Conservation (phyloP, 2,113 vertebrate genomes). For the Entosphenus tridentatus region DNA sequence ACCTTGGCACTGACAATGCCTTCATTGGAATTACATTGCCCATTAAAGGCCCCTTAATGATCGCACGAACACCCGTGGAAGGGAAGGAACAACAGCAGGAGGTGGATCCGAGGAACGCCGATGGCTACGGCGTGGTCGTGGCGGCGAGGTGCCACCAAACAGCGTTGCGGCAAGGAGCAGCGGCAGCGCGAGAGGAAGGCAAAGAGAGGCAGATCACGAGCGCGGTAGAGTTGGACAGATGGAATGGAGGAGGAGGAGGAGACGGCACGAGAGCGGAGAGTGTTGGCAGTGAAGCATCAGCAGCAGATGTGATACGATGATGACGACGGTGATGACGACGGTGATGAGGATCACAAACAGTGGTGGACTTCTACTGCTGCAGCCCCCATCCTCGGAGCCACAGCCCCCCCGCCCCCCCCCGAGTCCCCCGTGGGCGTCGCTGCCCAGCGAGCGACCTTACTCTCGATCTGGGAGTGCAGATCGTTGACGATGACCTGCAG, state of each 20-base stretch:
- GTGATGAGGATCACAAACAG: too few relatives aligned
- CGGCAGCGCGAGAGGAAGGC: not conserved
- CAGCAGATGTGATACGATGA: not conserved
- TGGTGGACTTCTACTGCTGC: too few relatives aligned
- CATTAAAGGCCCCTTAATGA: too few relatives aligned
- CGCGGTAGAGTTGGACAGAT: not conserved
- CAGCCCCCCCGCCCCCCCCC: too few relatives aligned
- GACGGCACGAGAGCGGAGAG: not conserved
- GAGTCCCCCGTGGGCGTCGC: not conserved
- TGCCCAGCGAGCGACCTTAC: slow-evolving; percentile 28
- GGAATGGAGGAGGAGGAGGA: not conserved
- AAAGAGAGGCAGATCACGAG: not conserved
- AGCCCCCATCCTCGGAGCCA: too few relatives aligned
- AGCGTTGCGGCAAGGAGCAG: not conserved
- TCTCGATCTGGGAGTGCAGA: slow-evolving; percentile 95
- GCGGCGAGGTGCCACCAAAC: not conserved
- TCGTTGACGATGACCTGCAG: slow-evolving; percentile 97
- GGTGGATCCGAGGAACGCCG: too few relatives aligned
- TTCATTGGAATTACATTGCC: too few relatives aligned
- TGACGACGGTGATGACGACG: not conserved
- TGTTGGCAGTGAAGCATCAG: not conserved
- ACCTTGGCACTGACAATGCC: too few relatives aligned
- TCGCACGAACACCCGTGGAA: too few relatives aligned
- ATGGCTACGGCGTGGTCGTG: too few relatives aligned
- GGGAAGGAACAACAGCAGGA: too few relatives aligned